Percentiles rank a stretch among this genome's conserved stretches.
Conservation (phyloP, 2,113 vertebrate species). For the Gymnogyps californianus region DNA sequence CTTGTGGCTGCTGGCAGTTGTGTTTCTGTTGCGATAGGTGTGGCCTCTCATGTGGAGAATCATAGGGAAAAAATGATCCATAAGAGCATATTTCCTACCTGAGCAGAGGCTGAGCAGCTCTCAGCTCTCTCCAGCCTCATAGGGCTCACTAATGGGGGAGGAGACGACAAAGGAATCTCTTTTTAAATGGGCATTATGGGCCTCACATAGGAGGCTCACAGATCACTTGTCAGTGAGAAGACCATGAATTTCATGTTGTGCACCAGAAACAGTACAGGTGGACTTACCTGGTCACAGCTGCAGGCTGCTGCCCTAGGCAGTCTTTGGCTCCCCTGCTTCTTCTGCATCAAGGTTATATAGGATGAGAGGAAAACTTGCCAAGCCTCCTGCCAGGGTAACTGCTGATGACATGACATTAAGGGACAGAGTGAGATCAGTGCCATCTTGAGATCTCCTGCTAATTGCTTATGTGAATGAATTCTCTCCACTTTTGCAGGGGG, state of each 20-base stretch:
- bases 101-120: neutral
- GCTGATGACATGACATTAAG: neutral
- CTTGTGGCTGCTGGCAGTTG: neutral
- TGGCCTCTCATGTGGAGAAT: neutral
- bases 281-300: neutral
- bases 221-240: neutral
- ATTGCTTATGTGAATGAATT: neutral
- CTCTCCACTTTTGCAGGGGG: neutral
- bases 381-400: neutral
- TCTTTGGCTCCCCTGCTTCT: neutral
- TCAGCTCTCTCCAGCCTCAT: neutral
- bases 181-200: neutral
- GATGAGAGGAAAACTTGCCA: neutral
- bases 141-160: neutral
- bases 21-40: neutral
- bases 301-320: neutral
- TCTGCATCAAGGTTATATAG: neutral
- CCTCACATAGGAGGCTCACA: neutral
- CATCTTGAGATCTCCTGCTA: neutral
- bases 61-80: neutral
- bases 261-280: neutral
- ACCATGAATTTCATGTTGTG: neutral
- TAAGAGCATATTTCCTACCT: neutral
- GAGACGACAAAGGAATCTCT: neutral
- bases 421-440: neutral